phyloP scores from a whole-genome alignment of 2,797 vertebrate species.

The Vultur gryphus region DNA sequence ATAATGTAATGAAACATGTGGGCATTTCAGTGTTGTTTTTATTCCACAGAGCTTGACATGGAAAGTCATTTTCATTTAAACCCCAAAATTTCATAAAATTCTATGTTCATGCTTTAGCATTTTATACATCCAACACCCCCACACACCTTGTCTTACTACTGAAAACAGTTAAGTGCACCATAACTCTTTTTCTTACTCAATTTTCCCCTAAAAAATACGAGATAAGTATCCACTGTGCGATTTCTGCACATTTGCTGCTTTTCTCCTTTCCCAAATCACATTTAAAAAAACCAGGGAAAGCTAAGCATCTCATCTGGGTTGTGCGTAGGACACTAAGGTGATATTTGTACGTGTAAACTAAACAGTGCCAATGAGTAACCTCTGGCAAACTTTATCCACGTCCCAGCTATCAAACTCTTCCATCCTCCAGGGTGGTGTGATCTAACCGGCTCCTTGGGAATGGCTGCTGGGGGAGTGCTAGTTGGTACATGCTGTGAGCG shows the following conservation, averaged over 20 bases:
- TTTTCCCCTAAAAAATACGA: background rate
- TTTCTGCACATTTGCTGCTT: background rate
- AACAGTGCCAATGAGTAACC: rapidly evolving
- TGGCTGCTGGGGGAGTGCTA: background rate
- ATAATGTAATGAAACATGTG: background rate
- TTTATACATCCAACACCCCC: background rate
- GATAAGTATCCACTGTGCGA: background rate
- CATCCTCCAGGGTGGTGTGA: background rate
- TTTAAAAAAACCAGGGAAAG: background rate
- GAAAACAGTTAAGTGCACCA: background rate
- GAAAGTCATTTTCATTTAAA: background rate
- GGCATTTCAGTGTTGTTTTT: background rate
- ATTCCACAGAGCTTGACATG: background rate
- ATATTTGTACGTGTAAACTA: background rate
- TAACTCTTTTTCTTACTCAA: background rate
- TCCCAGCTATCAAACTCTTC: background rate
- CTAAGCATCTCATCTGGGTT: background rate
- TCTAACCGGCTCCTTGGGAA: background rate
- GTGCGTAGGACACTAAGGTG: background rate
- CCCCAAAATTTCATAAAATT: background rate
- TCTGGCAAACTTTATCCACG: background rate
- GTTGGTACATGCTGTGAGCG: background rate
- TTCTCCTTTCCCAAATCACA: background rate
- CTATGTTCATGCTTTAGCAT: background rate
- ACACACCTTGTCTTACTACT: background rate